Base-by-base conservation (phyloP, 2,888 invertebrate genomes). In the Eremobia ochroleuca region DNA sequence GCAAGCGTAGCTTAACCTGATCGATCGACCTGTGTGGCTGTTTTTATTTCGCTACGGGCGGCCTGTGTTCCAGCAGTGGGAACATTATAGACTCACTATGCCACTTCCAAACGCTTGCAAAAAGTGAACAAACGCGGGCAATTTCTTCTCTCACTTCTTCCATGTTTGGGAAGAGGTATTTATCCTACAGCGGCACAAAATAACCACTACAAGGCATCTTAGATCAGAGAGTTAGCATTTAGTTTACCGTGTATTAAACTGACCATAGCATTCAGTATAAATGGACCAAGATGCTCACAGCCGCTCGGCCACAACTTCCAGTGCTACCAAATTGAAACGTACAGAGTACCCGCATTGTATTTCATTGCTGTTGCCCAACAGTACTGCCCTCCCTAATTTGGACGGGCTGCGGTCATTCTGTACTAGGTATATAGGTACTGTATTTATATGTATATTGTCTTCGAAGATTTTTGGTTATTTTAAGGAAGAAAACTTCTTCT, bases 301-400 rank as follows among this genome's bases (percentile, higher is more conserved):
- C 64, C 21, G 3, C 25, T 40, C 25, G n/a, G 15, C 68, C 64
- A 69, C 68, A 70, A 64, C 46, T 81, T 72, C 71, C 76, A 82
- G 80, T 67, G 76, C 82, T 71, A 73, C 84, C 69, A 85, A 90
- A 89, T 90, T 88, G 83, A 68, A 85, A 85, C 59, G 73, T 66
- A 79, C 67, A 46, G 40, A 73, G 46, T 66, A 25, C 28, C 61
- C 59, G 37, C 43, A 58, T 66, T 55, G 62, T 77, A 76, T 72
- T 81, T 85, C 70, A 81, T 72, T 78, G 80, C 28, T 64, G 28
- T 61, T 64, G 4, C 1, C 37, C 18, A 31, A 37, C 8, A 31
- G 18, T 65, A 11, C 9, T 65, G 55, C 52, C 15, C 76, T 79
- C 11, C 74, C 59, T 76, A 83, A 87, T 85, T 87, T 76, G 69